Evolutionary conservation across 2,113 vertebrate genomes (phyloP).

Genomic region (Coregonus clupeaformis): DNA sequence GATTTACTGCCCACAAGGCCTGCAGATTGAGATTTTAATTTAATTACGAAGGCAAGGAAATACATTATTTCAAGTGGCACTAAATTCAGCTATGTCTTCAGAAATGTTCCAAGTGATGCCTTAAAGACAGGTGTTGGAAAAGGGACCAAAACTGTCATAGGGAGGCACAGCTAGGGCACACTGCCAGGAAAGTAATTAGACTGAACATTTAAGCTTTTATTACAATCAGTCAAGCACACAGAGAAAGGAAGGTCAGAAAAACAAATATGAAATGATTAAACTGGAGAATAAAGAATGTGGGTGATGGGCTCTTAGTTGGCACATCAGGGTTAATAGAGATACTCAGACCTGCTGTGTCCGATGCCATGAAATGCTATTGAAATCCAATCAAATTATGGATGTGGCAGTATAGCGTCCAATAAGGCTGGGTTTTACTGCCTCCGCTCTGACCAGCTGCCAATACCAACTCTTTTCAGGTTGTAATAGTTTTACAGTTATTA

Average conservation of each 20-base stretch:
- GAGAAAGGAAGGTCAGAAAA: conserved; percentile 2
- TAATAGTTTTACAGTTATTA: conserved; percentile 75
- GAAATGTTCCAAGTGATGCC: conserved; percentile 35
- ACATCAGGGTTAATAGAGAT: conserved; percentile 35
- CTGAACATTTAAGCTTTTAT: conserved; percentile 36
- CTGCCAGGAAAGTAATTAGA: conserved; percentile 38
- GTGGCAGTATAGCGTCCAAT: conserved; percentile 31
- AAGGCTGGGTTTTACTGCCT: conserved; percentile 50
- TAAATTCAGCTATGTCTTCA: conserved; percentile 24
- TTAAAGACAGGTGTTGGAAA: conserved; percentile 35
- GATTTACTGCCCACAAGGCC: conserved; percentile 38
- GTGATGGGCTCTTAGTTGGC: conserved; percentile 26
- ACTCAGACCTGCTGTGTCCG: conserved; percentile 12
- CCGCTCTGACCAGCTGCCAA: conserved; percentile 61
- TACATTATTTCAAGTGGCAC: conserved; percentile 32
- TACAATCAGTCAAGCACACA: conserved; percentile 28
- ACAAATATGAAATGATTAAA: conserved; percentile 4
- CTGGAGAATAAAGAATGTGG: conserved; percentile 13
- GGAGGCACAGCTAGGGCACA: conserved; percentile 8
- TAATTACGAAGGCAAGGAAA: conserved; percentile 38
- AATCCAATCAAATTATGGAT: conserved; percentile 45
- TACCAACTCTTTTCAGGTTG: conserved; percentile 72
- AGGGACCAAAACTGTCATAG: conserved; percentile 11
- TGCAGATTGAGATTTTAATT: conserved; percentile 32
- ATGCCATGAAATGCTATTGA: conserved; percentile 48